Percentiles rank a stretch among this genome's conserved stretches.
phyloP scores from a whole-genome alignment of 2,888 invertebrate genomes.

The Agrilus biguttatus region DNA sequence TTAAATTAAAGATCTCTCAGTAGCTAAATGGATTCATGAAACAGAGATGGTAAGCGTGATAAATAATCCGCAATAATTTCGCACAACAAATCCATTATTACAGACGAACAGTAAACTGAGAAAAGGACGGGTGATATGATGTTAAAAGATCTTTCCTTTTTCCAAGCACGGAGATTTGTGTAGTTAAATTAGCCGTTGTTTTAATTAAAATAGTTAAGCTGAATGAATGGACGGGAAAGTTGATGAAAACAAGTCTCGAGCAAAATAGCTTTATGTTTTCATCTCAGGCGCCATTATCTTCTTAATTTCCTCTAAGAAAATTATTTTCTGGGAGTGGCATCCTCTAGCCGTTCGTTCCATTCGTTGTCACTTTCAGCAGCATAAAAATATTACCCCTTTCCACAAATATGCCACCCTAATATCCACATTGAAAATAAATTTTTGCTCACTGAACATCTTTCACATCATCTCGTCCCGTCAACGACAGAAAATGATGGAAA shows the following conservation, averaged over 20 bases:
- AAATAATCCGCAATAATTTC: too few relatives aligned
- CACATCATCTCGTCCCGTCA: too few relatives aligned
- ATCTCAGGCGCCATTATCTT: slow-evolving; percentile 20
- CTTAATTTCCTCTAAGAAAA: slow-evolving; percentile 27
- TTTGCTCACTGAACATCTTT: too few relatives aligned
- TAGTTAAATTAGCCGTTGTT: slow-evolving; percentile 33
- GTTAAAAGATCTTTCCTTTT: slow-evolving; percentile 12
- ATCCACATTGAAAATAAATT: too few relatives aligned
- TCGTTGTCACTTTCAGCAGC: slow-evolving; percentile 1
- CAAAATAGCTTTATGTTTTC: slow-evolving; percentile 22
- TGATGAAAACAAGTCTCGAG: slow-evolving; percentile 25
- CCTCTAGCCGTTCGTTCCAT: slow-evolving; percentile 9
- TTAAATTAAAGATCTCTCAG: too few relatives aligned
- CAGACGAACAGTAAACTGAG: too few relatives aligned
- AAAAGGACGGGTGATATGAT: not conserved
- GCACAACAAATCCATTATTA: too few relatives aligned
- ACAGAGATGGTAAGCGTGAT: too few relatives aligned
- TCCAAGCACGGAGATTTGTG: slow-evolving; percentile 26
- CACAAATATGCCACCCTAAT: too few relatives aligned
- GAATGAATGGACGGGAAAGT: slow-evolving; percentile 21
- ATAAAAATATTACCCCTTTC: too few relatives aligned
- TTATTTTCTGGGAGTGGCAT: slow-evolving; percentile 19
- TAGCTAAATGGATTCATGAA: too few relatives aligned
- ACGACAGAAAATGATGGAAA: too few relatives aligned
- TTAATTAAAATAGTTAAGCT: slow-evolving; percentile 34